Percentiles rank a stretch among this genome's conserved stretches.
phyloP scores from a whole-genome alignment of 2,797 vertebrate species.

The Peromyscus nudipes region DNA sequence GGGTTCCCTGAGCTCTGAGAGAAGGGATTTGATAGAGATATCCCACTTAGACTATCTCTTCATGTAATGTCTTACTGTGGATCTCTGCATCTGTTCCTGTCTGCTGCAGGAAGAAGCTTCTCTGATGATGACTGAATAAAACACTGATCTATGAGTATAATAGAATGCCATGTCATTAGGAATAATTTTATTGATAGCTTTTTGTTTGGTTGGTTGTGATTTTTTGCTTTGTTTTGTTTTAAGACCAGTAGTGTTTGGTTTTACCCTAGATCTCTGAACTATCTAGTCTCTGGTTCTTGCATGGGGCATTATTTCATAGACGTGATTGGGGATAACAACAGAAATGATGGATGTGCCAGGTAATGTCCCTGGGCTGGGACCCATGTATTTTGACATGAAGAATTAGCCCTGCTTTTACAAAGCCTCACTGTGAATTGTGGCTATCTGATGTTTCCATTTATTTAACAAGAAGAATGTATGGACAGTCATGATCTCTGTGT shows the following conservation, averaged over 20 bases:
- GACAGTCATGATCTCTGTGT: conserved; percentile 45
- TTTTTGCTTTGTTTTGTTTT: not conserved
- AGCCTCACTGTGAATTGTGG: conserved; percentile 32
- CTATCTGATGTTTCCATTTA: conserved; percentile 40
- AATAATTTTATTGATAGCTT: not conserved
- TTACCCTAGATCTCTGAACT: not conserved
- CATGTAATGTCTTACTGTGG: not conserved
- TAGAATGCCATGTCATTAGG: no score
- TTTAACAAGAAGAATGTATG: conserved; percentile 73
- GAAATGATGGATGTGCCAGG: conserved; percentile 23
- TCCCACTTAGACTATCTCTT: not conserved
- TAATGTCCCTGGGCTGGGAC: not conserved
- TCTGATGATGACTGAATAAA: no score
- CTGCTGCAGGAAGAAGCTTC: not conserved
- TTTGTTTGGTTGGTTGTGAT: not conserved
- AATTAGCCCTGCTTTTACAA: conserved; percentile 49
- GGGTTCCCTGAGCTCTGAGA: not conserved
- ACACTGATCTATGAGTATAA: no score
- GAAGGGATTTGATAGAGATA: not conserved
- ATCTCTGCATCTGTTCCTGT: not conserved
- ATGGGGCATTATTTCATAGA: not conserved
- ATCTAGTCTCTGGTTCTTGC: not conserved
- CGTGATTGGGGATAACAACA: not conserved
- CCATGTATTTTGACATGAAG: not conserved
- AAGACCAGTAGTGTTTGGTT: not conserved